phyloP scores from a whole-genome alignment of 2,888 invertebrate species.

The Xestia rhomboidea region DNA sequence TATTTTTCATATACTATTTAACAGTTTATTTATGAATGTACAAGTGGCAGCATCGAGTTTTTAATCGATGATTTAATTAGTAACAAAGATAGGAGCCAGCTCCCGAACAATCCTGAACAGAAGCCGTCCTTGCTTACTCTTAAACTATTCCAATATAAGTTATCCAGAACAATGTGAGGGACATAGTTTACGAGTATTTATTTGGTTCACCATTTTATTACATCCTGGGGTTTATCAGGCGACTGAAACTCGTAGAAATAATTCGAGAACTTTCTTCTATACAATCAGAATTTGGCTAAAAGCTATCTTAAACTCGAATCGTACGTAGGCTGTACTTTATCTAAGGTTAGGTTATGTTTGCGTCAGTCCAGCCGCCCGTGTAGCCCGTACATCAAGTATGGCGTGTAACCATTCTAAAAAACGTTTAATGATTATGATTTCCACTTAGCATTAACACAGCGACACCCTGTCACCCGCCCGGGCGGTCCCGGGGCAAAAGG shows the following conservation, averaged over 20 bases:
- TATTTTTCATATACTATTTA: conserved; percentile 52
- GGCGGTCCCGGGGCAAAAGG: conserved; percentile 88
- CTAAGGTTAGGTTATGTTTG: conserved; percentile 33
- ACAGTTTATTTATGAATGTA: conserved; percentile 48
- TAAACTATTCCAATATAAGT: conserved; percentile 87
- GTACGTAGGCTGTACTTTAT: conserved; percentile 34
- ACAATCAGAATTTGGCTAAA: conserved; percentile 50
- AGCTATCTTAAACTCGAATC: conserved; percentile 56
- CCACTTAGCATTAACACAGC: conserved; percentile 88
- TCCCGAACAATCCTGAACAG: conserved; percentile 64
- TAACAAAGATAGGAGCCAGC: conserved; percentile 30
- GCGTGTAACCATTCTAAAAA: conserved; percentile 73
- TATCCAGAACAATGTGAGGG: conserved; percentile 89
- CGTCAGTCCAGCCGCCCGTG: conserved; percentile 59
- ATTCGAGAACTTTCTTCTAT: conserved; percentile 36
- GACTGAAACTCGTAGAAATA: conserved; percentile 53
- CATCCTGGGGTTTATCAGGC: conserved; percentile 49
- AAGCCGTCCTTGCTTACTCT: conserved; percentile 74
- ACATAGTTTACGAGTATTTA: conserved; percentile 70
- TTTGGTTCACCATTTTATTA: conserved; percentile 64
- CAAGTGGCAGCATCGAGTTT: conserved; percentile 46
- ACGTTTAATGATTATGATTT: conserved; percentile 85
- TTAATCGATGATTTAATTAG: conserved; percentile 39
- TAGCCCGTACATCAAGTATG: conserved; percentile 53
- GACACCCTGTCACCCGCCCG: conserved; percentile 90